Evolutionary conservation across 2,797 vertebrate genomes (phyloP).

Genomic region (Sebastes dallii): DNA sequence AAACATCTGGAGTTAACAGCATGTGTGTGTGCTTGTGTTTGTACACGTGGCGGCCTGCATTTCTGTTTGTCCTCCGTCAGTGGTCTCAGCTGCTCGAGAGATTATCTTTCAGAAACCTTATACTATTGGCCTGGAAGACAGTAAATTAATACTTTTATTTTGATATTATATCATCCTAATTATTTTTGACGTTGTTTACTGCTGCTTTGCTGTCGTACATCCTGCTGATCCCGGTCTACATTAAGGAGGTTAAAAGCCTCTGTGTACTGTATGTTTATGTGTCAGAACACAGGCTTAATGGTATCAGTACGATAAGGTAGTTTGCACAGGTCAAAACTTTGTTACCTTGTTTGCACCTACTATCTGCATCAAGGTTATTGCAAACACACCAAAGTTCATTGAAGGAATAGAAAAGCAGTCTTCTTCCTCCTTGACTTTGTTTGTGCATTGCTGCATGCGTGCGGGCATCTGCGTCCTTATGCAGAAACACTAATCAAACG

Average conservation of each 20-base stretch:
- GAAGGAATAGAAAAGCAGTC: background rate
- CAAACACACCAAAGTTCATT: background rate
- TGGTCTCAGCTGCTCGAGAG: conserved; percentile 35
- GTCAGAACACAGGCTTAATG: conserved; percentile 2
- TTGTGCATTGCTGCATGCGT: too few species aligned
- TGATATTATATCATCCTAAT: background rate
- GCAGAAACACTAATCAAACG: too few species aligned
- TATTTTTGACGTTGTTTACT: background rate
- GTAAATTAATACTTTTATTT: background rate
- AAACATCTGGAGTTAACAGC: conserved; percentile 52
- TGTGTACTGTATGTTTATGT: conserved; percentile 12
- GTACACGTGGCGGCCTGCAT: background rate
- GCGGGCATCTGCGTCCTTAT: background rate
- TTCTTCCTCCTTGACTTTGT: background rate
- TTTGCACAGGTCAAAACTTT: conserved; percentile 29
- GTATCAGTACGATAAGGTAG: conserved; percentile 19
- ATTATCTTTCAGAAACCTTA: conserved; percentile 26
- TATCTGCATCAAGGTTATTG: background rate
- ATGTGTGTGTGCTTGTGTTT: conserved; percentile 17
- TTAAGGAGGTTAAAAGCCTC: background rate
- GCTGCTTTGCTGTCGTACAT: background rate
- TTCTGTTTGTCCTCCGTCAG: conserved; percentile 19
- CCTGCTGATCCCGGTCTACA: background rate
- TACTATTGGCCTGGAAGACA: background rate
- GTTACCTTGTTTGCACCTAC: background rate